Percentiles rank a stretch among this genome's conserved stretches.
phyloP scores from a whole-genome alignment of 2,113 vertebrate species.

The Monopterus albus region DNA sequence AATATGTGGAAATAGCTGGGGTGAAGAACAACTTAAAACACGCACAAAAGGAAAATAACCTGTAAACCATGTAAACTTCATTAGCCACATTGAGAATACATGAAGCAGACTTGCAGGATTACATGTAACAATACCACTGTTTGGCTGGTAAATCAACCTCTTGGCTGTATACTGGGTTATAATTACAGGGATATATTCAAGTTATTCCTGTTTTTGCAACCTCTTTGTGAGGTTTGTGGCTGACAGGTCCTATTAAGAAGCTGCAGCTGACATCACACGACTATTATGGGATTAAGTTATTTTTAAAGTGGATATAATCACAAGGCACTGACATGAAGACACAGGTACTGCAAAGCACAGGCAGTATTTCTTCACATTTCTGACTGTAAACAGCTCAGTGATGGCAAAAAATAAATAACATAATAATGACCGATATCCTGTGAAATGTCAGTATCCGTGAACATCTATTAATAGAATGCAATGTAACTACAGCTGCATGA shows the following conservation, averaged over 20 bases:
- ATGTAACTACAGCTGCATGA: background rate
- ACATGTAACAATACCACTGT: background rate
- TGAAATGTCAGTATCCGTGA: slow-evolving; percentile 8
- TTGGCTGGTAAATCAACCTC: background rate
- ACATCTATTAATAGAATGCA: background rate
- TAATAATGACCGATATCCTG: background rate
- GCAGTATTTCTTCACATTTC: slow-evolving; percentile 11
- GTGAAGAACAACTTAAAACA: slow-evolving; percentile 45
- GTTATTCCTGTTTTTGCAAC: slow-evolving; percentile 13
- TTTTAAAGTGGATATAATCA: slow-evolving; percentile 80
- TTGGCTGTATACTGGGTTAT: background rate
- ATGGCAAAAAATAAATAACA: too few relatives aligned
- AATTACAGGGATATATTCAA: slow-evolving; percentile 10
- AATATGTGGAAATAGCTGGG: slow-evolving; percentile 72
- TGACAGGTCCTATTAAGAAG: slow-evolving; percentile 56
- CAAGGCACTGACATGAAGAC: slow-evolving; percentile 67
- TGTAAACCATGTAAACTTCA: background rate
- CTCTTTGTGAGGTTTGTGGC: slow-evolving; percentile 41
- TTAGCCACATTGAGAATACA: background rate
- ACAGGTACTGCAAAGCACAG: slow-evolving; percentile 28
- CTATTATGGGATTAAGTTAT: slow-evolving; percentile 84
- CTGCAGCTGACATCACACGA: slow-evolving; percentile 67
- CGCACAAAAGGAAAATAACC: slow-evolving; percentile 14
- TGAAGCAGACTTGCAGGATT: background rate
- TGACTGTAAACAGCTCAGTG: slow-evolving; percentile 4